Percentiles rank a stretch among this genome's conserved stretches.
Evolutionary conservation across 2,888 invertebrate species (phyloP).

Genomic region (Suillia variegata): DNA sequence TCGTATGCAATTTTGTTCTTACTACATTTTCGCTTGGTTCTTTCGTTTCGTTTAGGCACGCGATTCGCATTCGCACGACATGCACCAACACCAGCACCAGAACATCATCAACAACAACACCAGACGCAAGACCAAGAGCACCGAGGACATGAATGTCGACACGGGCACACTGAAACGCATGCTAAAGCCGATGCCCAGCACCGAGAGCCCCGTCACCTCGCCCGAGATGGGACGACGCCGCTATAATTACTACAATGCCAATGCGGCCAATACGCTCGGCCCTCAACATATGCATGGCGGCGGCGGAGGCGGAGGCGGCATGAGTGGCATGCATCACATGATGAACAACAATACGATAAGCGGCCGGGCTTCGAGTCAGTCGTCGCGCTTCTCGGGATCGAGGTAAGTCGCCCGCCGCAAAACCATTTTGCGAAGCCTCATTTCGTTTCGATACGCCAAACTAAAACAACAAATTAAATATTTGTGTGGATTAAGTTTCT

Average conservation of each 20-base stretch:
- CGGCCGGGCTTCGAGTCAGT: conserved; percentile 66
- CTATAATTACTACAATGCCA: conserved; percentile 70
- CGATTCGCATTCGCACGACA: conserved; percentile 72
- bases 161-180: conserved; percentile 86
- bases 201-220: conserved; percentile 87
- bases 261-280: conserved; percentile 59
- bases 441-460: too few relatives aligned
- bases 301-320: conserved; percentile 32
- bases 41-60: conserved; percentile 62
- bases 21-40: too few relatives aligned
- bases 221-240: conserved; percentile 87
- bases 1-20: not conserved
- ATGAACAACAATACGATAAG: conserved; percentile 66
- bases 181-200: conserved; percentile 91
- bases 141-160: conserved; percentile 79
- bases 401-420: conserved; percentile 61
- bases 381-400: conserved; percentile 69
- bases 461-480: not conserved
- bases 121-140: conserved; percentile 85
- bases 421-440: too few relatives aligned
- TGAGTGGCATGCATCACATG: conserved; percentile 62
- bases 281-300: conserved; percentile 67
- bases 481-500: not conserved
- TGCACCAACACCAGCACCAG: conserved; percentile 70
- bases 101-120: conserved; percentile 78